A percentile compares a stretch with the other conserved stretches of the same genome.
Evolutionary conservation across 1,140 invertebrate genomes (phyloP).

Genomic region (Drosophila mauritiana): DNA sequence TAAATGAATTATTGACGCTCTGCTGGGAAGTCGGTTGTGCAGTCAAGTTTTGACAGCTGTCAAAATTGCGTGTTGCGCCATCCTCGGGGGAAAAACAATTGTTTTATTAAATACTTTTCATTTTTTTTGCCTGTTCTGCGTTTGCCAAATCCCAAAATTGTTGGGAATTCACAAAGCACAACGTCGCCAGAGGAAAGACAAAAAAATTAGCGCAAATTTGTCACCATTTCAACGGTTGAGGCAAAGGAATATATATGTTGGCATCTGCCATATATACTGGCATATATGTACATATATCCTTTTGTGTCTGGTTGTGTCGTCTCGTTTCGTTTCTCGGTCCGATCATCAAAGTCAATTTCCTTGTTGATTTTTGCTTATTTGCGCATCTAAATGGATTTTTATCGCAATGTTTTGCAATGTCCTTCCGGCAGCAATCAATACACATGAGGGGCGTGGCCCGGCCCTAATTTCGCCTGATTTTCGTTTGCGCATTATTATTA

Average conservation of each 20-base stretch:
- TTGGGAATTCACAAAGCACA: conserved; percentile 16
- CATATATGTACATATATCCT: conserved; percentile 7
- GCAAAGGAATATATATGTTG: conserved; percentile 9
- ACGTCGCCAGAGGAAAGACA: conserved; percentile 10
- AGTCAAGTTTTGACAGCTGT: conserved; percentile 75
- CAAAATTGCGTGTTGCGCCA: conserved; percentile 49
- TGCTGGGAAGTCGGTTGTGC: conserved; percentile 20
- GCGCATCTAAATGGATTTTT: conserved; percentile 82
- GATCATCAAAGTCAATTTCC: conserved; percentile 78
- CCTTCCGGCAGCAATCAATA: conserved; percentile 72
- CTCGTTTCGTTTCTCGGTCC: conserved; percentile 7
- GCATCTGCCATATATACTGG: neutral
- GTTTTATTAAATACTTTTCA: conserved; percentile 42
- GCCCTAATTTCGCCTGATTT: conserved; percentile 36
- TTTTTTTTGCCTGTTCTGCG: neutral
- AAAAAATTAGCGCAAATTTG: conserved; percentile 28
- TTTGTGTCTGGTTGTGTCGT: conserved; percentile 11
- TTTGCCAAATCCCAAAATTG: conserved; percentile 2
- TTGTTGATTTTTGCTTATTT: conserved; percentile 82
- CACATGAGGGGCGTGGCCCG: conserved; percentile 20
- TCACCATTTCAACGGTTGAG: conserved; percentile 1
- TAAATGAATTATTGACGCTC: conserved; percentile 65
- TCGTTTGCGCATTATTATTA: conserved; percentile 47
- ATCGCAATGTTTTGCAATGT: conserved; percentile 80
- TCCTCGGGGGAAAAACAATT: conserved; percentile 18